These are phyloP conservation scores for Lanius ludovicianus DNA, from an alignment of 2,113 vertebrate species.

Conservation along the genomic window DNA sequence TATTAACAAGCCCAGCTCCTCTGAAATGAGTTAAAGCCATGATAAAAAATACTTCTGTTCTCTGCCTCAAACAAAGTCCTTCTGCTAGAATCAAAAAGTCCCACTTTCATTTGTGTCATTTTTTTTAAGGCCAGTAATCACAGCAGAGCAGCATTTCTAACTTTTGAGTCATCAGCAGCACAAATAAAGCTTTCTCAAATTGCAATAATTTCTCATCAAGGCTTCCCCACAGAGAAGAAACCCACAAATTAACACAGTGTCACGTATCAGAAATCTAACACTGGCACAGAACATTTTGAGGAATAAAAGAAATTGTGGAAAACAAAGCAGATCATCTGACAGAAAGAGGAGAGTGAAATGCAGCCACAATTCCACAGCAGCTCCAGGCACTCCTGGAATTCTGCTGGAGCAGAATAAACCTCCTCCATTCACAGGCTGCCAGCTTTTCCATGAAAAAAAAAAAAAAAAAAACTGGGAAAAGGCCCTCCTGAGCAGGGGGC, in stretches of 20 bases:
- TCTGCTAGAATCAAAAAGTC: conserved; percentile 16
- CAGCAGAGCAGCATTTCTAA: conserved; percentile 38
- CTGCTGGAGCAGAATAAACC: not conserved
- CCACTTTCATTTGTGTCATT: conserved; percentile 33
- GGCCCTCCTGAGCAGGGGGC: too few relatives aligned
- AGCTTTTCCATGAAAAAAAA: rapidly evolving
- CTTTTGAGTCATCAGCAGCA: conserved; percentile 60
- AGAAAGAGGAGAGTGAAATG: rapidly evolving
- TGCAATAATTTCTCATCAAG: conserved; percentile 50
- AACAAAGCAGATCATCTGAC: not conserved
- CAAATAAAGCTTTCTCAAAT: conserved; percentile 55
- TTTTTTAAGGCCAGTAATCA: conserved; percentile 32
- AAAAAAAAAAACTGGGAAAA: not conserved
- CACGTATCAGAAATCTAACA: not conserved
- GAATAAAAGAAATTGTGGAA: not conserved
- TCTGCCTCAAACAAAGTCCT: not conserved
- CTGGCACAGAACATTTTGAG: not conserved
- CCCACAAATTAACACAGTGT: not conserved
- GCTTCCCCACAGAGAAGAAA: conserved; percentile 24
- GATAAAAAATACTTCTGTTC: not conserved
- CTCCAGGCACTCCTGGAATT: not conserved
- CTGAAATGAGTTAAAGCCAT: not conserved
- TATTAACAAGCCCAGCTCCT: not conserved
- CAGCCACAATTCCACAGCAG: not conserved
- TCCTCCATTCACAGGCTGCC: not conserved